A percentile compares a stretch with the other conserved stretches of the same genome.
phyloP scores from a whole-genome alignment of 2,888 invertebrate species.

The Noctua janthina region DNA sequence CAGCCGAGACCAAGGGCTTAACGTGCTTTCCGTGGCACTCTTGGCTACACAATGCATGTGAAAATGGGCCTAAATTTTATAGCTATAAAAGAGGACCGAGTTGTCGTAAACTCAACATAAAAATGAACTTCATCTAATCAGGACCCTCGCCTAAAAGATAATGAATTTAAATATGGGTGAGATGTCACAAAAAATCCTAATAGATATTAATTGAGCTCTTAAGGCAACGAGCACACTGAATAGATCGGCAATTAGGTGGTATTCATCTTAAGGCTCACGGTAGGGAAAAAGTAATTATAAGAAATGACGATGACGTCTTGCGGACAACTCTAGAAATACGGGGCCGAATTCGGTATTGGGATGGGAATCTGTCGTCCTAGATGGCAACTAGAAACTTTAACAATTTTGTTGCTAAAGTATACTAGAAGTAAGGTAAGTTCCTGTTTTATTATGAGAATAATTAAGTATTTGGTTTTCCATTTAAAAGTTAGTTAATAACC shows the following conservation, averaged over 20 bases:
- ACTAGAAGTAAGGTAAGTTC: neutral
- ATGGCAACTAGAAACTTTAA: neutral
- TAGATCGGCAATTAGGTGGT: slow-evolving; percentile 85
- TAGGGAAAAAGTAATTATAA: slow-evolving; percentile 84
- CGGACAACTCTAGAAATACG: slow-evolving; percentile 76
- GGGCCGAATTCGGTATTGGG: slow-evolving; percentile 68
- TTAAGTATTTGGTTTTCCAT: neutral
- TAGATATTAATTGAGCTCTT: slow-evolving; percentile 79
- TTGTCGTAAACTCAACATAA: slow-evolving; percentile 8
- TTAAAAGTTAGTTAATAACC: neutral
- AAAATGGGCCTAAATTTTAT: neutral
- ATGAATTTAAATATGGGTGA: slow-evolving; percentile 72
- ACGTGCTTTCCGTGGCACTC: no score
- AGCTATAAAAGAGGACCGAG: neutral
- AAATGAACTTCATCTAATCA: slow-evolving; percentile 47
- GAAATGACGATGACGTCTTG: slow-evolving; percentile 83
- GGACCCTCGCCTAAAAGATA: slow-evolving; percentile 48
- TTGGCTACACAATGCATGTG: neutral
- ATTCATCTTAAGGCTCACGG: slow-evolving; percentile 80
- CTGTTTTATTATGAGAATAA: neutral
- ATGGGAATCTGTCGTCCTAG: slow-evolving; percentile 49
- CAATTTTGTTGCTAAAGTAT: neutral
- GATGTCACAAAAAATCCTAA: slow-evolving; percentile 73
- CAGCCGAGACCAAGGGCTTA: no score
- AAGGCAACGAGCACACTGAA: slow-evolving; percentile 78